phyloP scores from a whole-genome alignment of 2,113 vertebrate genomes.

The Macaca mulatta region DNA sequence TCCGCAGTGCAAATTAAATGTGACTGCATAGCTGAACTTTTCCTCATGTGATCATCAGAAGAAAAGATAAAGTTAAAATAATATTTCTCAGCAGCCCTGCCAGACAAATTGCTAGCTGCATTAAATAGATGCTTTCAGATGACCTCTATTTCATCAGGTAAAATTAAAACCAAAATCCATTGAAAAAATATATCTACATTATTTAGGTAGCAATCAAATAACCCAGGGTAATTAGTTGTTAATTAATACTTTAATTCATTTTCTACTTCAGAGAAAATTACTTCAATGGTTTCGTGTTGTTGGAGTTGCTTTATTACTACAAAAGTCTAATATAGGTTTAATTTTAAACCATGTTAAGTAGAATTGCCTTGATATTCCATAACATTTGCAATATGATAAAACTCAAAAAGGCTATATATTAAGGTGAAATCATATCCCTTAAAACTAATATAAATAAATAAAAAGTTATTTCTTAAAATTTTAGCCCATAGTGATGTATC shows the following conservation, averaged over 20 bases:
- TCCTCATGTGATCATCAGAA: neutral
- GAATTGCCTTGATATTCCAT: conserved; percentile 2
- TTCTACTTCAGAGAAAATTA: conserved; percentile 61
- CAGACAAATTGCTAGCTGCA: neutral
- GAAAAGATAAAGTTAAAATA: neutral
- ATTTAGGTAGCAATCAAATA: conserved; percentile 53
- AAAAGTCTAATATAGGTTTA: conserved; percentile 16
- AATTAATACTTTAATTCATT: conserved; percentile 61
- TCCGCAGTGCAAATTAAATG: neutral
- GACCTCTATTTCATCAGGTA: conserved; percentile 4
- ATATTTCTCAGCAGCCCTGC: neutral
- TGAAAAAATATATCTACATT: neutral
- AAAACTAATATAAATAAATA: neutral
- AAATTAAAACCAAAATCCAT: conserved; percentile 35
- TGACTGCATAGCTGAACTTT: neutral
- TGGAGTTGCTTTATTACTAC: conserved; percentile 46
- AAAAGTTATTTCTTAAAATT: neutral
- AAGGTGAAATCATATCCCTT: neutral
- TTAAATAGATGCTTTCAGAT: neutral
- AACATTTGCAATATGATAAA: neutral
- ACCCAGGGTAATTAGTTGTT: conserved; percentile 39
- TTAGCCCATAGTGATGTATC: neutral
- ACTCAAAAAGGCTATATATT: neutral
- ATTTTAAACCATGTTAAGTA: conserved; percentile 18
- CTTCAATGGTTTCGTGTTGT: neutral